These are phyloP conservation scores for Scolopax rusticola DNA, from an alignment of 2,797 vertebrate species.

Conservation along the genomic window DNA sequence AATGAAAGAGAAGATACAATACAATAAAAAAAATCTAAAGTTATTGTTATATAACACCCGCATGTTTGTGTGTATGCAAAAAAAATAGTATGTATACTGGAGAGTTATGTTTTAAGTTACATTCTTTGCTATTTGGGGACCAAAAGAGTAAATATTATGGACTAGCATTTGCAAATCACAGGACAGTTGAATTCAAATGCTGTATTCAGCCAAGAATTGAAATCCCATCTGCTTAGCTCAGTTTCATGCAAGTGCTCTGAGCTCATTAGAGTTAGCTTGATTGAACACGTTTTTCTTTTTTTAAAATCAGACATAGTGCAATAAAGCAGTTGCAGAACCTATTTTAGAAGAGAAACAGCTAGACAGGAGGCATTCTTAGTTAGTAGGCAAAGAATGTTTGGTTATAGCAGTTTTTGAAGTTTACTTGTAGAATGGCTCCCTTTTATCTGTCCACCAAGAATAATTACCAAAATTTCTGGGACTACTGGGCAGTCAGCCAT, in stretches of 20 bases:
- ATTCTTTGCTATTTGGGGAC: not conserved
- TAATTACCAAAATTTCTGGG: not conserved
- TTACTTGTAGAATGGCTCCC: not conserved
- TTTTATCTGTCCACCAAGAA: not conserved
- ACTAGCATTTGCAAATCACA: not conserved
- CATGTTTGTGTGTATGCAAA: not conserved
- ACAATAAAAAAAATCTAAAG: not conserved
- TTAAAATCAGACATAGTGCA: not conserved
- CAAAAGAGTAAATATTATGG: not conserved
- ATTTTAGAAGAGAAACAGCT: not conserved
- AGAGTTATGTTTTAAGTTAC: not conserved
- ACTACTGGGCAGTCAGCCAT: not conserved
- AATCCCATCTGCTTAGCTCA: constrained; percentile 6
- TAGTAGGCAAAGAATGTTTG: not conserved
- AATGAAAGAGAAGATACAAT: not conserved
- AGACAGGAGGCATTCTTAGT: not conserved
- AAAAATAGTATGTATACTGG: not conserved
- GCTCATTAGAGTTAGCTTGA: not conserved
- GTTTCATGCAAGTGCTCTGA: not conserved
- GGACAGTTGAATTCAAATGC: not conserved
- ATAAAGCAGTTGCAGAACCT: not conserved
- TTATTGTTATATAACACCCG: accelerated
- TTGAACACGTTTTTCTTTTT: not conserved
- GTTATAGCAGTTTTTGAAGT: not conserved
- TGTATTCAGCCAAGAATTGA: not conserved